Percentiles rank a stretch among this genome's conserved stretches.
Evolutionary conservation across 2,888 invertebrate genomes (phyloP).

Genomic region (Stramonita haemastoma): DNA sequence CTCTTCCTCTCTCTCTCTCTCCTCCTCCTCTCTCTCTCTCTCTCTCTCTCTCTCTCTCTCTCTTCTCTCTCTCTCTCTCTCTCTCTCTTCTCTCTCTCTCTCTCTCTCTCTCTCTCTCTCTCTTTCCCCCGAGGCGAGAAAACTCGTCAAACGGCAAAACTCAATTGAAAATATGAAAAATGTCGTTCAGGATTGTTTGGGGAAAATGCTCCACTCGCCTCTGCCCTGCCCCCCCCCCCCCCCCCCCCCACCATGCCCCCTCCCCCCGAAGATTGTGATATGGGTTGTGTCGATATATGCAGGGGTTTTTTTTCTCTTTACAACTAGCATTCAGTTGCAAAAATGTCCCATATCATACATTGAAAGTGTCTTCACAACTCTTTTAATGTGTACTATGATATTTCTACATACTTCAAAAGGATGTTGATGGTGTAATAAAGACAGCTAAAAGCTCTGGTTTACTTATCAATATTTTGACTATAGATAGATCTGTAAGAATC

Average conservation of each 20-base stretch:
- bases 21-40: background rate
- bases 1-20: no score
- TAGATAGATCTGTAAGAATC: no score
- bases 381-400: no score
- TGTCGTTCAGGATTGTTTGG: no score
- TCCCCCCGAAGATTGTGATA: background rate
- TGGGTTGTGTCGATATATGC: background rate
- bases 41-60: background rate
- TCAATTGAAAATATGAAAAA: no score
- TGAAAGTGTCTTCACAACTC: background rate
- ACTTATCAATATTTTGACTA: no score
- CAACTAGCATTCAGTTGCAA: background rate
- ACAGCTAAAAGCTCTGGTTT: no score
- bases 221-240: background rate
- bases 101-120: background rate
- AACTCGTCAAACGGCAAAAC: no score
- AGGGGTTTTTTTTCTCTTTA: background rate
- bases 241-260: background rate
- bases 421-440: no score
- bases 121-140: background rate
- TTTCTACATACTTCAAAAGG: background rate
- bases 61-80: background rate
- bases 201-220: background rate
- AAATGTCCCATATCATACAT: no score
- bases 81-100: background rate